Conservation (phyloP, 2,797 vertebrate genomes). For the Paguma larvata region DNA sequence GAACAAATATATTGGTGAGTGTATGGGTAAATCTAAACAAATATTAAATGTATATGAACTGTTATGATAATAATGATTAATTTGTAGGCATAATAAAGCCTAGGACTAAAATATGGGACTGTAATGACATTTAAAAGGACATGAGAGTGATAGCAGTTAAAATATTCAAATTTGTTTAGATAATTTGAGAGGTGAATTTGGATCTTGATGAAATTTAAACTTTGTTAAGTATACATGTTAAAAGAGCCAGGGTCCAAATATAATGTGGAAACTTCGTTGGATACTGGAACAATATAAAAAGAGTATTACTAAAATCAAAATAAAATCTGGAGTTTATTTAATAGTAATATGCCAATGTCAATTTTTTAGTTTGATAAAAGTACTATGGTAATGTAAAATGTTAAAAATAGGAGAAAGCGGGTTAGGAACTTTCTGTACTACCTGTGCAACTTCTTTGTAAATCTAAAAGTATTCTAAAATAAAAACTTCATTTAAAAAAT, state of each 20-base stretch:
- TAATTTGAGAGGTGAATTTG: neutral
- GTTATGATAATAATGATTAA: neutral
- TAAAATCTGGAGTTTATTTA: neutral
- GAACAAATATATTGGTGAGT: neutral
- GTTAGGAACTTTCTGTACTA: neutral
- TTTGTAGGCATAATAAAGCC: neutral
- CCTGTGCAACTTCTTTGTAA: neutral
- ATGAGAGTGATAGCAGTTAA: neutral
- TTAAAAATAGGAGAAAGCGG: neutral
- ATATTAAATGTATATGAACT: neutral
- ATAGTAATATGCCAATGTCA: neutral
- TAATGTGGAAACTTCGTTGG: neutral
- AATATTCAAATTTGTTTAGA: neutral
- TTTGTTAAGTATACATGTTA: neutral
- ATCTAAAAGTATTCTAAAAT: neutral
- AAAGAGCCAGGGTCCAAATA: neutral
- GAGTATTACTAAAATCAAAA: neutral
- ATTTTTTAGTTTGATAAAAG: neutral
- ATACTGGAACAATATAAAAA: neutral
- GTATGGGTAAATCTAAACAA: neutral
- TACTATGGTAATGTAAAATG: neutral
- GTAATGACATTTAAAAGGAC: neutral
- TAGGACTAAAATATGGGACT: neutral
- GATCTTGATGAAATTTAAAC: neutral
- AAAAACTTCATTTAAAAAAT: neutral